Evolutionary conservation across 2,888 invertebrate species (phyloP).

Genomic region (Drosophila imparisetae): DNA sequence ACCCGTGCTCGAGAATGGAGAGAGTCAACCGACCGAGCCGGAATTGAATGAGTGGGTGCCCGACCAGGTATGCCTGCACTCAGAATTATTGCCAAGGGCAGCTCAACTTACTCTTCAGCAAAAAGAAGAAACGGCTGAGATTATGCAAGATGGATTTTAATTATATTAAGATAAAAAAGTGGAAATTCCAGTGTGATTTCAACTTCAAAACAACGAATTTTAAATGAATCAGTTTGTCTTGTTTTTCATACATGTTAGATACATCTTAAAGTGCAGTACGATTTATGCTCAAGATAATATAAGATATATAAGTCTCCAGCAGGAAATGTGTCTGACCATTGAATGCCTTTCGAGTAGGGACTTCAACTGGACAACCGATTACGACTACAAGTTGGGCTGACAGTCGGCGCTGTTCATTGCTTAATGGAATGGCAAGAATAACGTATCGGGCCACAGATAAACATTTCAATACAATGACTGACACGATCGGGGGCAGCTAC

Average conservation of each 20-base stretch:
- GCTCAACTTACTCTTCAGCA: background rate
- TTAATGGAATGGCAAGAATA: constrained; percentile 57
- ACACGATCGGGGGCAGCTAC: constrained; percentile 18
- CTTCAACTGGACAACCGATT: constrained; percentile 22
- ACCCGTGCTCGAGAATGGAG: background rate
- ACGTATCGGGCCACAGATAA: constrained; percentile 22
- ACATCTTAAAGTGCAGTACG: background rate
- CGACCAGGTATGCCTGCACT: background rate
- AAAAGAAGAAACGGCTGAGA: background rate
- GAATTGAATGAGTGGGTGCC: background rate
- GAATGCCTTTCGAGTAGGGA: background rate
- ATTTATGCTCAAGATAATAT: background rate
- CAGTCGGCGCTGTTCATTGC: constrained; percentile 30
- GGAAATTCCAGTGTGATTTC: background rate
- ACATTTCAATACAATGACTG: constrained; percentile 21
- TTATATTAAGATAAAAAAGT: background rate
- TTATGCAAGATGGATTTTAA: background rate
- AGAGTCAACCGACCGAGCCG: background rate
- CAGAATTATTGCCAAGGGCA: background rate
- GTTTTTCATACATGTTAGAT: background rate
- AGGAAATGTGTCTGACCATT: background rate
- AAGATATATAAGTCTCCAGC: background rate
- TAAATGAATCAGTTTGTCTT: background rate
- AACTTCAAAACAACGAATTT: background rate
- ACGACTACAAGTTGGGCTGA: background rate